Evolutionary conservation across 2,888 invertebrate genomes (phyloP).

Genomic region (Ornithoptera alexandrae): DNA sequence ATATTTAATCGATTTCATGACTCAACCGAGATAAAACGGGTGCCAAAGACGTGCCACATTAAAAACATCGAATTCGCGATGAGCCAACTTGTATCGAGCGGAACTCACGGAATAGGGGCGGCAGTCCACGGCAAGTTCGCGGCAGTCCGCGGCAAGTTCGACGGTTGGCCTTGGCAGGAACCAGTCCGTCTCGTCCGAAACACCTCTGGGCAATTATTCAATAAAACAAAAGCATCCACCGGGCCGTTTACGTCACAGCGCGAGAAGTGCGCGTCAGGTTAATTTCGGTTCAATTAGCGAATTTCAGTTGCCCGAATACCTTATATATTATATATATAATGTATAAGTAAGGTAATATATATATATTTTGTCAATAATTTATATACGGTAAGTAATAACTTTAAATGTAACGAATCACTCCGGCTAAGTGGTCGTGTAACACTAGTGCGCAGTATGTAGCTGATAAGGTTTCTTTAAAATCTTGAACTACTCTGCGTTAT

Average conservation of each 20-base stretch:
- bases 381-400: too few relatives aligned
- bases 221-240: conserved; percentile 76
- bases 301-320: conserved; percentile 40
- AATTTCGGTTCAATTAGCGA: conserved; percentile 54
- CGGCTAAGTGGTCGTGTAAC: too few relatives aligned
- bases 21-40: background rate
- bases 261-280: conserved; percentile 61
- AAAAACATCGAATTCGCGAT: conserved; percentile 43
- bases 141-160: conserved; percentile 67
- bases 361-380: background rate
- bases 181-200: conserved; percentile 77
- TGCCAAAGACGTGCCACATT: conserved; percentile 7
- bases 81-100: conserved; percentile 30
- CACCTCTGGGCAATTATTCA: conserved; percentile 78
- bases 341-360: too few relatives aligned
- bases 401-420: too few relatives aligned
- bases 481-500: too few relatives aligned
- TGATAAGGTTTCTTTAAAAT: too few relatives aligned
- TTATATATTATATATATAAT: background rate
- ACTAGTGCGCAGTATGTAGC: background rate
- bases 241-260: conserved; percentile 65
- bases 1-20: background rate
- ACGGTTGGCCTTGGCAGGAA: conserved; percentile 77
- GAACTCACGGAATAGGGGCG: conserved; percentile 52
- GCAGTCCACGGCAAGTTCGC: conserved; percentile 53